These are phyloP conservation scores for Dryomyza anilis DNA, from an alignment of 2,888 invertebrate species.

Conservation along the genomic window DNA sequence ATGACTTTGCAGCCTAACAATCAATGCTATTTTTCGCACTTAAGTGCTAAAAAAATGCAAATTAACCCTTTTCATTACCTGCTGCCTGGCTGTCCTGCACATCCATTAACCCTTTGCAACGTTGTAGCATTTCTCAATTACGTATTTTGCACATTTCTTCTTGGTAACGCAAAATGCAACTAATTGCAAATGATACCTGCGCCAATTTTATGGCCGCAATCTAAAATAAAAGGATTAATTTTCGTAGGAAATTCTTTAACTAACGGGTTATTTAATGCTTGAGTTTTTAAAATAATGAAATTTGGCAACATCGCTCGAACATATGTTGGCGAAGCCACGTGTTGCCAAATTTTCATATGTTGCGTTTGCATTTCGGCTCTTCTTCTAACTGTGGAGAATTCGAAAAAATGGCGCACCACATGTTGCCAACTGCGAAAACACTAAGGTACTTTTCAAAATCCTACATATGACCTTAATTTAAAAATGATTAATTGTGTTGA, in stretches of 20 bases:
- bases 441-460: neutral
- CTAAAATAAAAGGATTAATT: neutral
- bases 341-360: neutral
- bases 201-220: no score
- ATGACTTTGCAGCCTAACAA: no score
- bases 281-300: neutral
- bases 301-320: neutral
- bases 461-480: slow-evolving; percentile 2
- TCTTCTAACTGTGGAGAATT: neutral
- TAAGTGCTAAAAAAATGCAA: neutral
- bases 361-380: neutral
- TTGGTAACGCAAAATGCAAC: neutral
- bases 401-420: neutral
- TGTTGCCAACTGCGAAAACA: neutral
- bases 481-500: slow-evolving; percentile 10
- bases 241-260: slow-evolving; percentile 2
- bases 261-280: no score
- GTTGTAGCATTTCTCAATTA: neutral
- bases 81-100: no score
- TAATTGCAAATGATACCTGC: no score
- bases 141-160: neutral
- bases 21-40: neutral
- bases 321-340: neutral
- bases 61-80: neutral
- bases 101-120: neutral